A percentile compares a stretch with the other conserved stretches of the same genome.
Conservation (phyloP, 2,888 invertebrate genomes). For the Cremastinae sp. region DNA sequence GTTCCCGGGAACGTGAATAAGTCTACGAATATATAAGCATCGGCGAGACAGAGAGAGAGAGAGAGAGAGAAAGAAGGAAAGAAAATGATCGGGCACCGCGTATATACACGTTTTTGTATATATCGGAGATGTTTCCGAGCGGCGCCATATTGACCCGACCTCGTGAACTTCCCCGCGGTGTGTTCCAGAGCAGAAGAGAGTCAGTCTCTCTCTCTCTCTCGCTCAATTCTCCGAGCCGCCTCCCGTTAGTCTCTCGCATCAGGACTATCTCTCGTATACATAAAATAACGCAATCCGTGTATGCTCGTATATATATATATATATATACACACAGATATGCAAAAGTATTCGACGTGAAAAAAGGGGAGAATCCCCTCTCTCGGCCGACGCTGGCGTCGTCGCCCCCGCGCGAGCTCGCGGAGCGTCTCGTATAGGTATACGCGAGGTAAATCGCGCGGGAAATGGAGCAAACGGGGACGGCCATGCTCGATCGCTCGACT, state of each 20-base stretch:
- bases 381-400: slow-evolving; percentile 45
- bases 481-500: slow-evolving; percentile 68
- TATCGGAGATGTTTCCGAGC: slow-evolving; percentile 49
- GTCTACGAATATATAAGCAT: too few species aligned
- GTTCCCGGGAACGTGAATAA: slow-evolving; percentile 14
- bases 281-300: slow-evolving; percentile 40
- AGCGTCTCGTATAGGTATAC: slow-evolving; percentile 54
- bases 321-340: slow-evolving; percentile 20
- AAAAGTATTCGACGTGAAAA: slow-evolving; percentile 63
- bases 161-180: slow-evolving; percentile 71
- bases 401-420: slow-evolving; percentile 50
- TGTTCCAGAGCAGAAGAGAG: slow-evolving; percentile 51
- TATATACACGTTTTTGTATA: slow-evolving; percentile 11
- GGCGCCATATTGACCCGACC: slow-evolving; percentile 74
- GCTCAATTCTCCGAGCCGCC: slow-evolving; percentile 32
- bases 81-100: slow-evolving; percentile 39
- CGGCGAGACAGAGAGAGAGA: slow-evolving; percentile 1
- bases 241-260: slow-evolving; percentile 70
- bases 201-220: slow-evolving; percentile 26
- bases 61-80: background rate
- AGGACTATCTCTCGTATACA: slow-evolving; percentile 61
- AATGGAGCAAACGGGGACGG: slow-evolving; percentile 73
- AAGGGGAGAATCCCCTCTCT: slow-evolving; percentile 65
- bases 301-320: slow-evolving; percentile 8
- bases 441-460: slow-evolving; percentile 71